phyloP scores from a whole-genome alignment of 2,113 vertebrate genomes.

The Periophthalmodon schlosseri region DNA sequence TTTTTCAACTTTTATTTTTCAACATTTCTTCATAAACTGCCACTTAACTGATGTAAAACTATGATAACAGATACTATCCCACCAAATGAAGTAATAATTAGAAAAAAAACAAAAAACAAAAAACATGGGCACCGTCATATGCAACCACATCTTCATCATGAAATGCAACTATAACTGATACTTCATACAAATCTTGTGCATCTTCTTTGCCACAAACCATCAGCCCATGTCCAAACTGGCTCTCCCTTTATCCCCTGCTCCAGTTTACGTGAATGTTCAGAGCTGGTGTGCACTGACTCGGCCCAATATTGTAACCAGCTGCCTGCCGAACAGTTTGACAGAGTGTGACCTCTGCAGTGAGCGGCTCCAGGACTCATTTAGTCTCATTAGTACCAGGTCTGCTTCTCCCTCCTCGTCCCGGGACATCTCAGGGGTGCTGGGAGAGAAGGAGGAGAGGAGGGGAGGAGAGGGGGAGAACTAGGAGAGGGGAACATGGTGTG shows the following conservation, averaged over 20 bases:
- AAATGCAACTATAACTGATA: no score
- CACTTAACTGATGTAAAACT: no score
- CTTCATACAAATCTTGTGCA: background rate
- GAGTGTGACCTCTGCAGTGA: constrained; percentile 60
- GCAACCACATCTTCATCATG: no score
- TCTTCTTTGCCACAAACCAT: background rate
- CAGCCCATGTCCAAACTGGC: background rate
- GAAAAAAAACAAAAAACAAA: no score
- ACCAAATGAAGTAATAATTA: no score
- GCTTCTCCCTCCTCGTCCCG: constrained; percentile 41
- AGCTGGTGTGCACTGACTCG: constrained; percentile 19
- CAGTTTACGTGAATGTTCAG: constrained; percentile 5
- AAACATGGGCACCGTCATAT: no score
- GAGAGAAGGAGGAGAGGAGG: background rate
- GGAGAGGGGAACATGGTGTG: constrained; percentile 33
- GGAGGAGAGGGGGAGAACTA: background rate
- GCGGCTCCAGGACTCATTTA: constrained; percentile 64
- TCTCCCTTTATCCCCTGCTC: background rate
- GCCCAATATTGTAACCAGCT: constrained; percentile 60
- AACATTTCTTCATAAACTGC: no score
- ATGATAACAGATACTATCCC: no score
- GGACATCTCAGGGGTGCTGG: constrained; percentile 47
- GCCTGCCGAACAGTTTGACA: constrained; percentile 55
- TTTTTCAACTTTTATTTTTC: no score
- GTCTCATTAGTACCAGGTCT: constrained; percentile 70